These are phyloP conservation scores for Bucorvus abyssinicus DNA, from an alignment of 2,797 vertebrate genomes.

Conservation along the genomic window DNA sequence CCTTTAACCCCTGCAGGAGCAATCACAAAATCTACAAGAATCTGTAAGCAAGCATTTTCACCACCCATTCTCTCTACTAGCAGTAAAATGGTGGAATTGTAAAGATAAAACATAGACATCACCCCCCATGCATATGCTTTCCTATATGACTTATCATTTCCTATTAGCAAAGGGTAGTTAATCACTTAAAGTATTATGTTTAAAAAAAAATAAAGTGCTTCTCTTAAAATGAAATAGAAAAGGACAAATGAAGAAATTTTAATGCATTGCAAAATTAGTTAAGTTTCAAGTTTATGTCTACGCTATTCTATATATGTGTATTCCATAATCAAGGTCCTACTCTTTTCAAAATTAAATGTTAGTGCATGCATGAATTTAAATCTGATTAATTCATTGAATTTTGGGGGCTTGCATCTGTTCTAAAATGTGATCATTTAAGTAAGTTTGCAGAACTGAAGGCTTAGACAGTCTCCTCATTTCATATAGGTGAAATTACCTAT, in stretches of 20 bases:
- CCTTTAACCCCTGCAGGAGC: background rate
- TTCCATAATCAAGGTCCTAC: background rate
- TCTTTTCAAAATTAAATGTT: background rate
- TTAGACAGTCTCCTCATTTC: background rate
- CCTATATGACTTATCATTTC: background rate
- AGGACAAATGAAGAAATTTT: background rate
- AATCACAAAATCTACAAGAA: background rate
- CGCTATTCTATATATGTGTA: background rate
- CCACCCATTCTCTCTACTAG: background rate
- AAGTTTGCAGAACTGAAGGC: background rate
- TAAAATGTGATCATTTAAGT: background rate
- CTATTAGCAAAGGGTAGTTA: background rate
- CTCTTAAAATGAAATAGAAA: background rate
- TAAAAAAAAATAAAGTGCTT: background rate
- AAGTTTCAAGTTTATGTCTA: background rate
- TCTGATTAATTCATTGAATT: background rate
- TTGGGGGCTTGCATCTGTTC: background rate
- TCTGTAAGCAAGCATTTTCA: background rate
- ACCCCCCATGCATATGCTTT: background rate
- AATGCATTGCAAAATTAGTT: background rate
- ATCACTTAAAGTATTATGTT: background rate
- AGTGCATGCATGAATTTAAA: background rate
- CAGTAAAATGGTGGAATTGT: background rate
- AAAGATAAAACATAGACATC: slow-evolving; percentile 1
- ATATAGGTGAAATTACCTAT: background rate